A percentile compares a stretch with the other conserved stretches of the same genome.
Evolutionary conservation across 2,888 invertebrate species (phyloP).

Genomic region (Phymatocera aterrima): DNA sequence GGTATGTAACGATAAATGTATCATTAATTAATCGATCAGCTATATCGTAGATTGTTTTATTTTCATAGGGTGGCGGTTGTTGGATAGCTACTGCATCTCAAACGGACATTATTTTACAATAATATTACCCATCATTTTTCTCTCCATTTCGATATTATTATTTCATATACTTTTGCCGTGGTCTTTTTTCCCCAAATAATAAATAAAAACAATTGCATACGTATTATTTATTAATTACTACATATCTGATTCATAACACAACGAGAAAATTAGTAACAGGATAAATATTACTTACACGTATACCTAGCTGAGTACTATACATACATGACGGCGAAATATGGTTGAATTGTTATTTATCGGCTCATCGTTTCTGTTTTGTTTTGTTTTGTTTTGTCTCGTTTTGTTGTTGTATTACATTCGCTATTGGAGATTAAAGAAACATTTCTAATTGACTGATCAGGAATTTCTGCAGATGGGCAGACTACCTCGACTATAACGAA

Average conservation of each 20-base stretch:
- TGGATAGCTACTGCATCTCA: conserved; percentile 30
- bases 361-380: not conserved
- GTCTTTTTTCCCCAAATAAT: not conserved
- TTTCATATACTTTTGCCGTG: not conserved
- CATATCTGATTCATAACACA: too few relatives aligned
- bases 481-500: conserved; percentile 1
- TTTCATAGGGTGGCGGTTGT: conserved; percentile 32
- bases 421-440: conserved; percentile 18
- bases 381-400: not conserved
- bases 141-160: conserved; percentile 18
- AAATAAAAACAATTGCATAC: not conserved
- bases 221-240: not conserved
- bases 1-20: not conserved
- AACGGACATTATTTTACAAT: conserved; percentile 15
- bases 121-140: conserved; percentile 17
- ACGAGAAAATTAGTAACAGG: too few relatives aligned
- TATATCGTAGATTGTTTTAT: conserved; percentile 32
- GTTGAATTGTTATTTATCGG: too few relatives aligned
- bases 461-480: conserved; percentile 32
- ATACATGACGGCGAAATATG: too few relatives aligned
- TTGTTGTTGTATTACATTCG: not conserved
- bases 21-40: not conserved
- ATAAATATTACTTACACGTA: too few relatives aligned
- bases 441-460: conserved; percentile 37
- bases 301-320: too few relatives aligned